Conservation (phyloP, 2,797 vertebrate genomes). For the Pterois miles region DNA sequence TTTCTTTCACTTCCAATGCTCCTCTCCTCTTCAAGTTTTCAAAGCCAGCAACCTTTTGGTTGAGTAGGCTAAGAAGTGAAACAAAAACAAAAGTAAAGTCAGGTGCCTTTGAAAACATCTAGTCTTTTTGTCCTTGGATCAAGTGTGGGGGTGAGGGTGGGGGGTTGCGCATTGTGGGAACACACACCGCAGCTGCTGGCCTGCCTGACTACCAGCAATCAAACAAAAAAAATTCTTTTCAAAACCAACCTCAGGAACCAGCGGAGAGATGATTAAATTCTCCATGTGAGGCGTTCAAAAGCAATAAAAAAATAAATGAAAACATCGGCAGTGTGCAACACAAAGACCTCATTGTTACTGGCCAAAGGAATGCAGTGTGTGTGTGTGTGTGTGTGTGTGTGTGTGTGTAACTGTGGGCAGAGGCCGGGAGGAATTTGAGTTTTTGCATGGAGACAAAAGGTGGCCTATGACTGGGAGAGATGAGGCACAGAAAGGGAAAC, state of each 20-base stretch:
- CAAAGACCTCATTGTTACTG: constrained; percentile 79
- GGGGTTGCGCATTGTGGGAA: constrained; percentile 16
- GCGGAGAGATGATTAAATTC: constrained; percentile 72
- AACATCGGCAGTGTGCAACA: constrained; percentile 69
- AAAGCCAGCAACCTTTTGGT: constrained; percentile 4
- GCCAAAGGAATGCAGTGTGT: constrained; percentile 72
- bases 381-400: constrained; percentile 52
- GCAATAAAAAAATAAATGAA: constrained; percentile 82
- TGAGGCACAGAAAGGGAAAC: constrained; percentile 54
- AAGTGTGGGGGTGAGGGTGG: constrained; percentile 12
- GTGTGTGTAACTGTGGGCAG: constrained; percentile 64
- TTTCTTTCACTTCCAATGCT: neutral
- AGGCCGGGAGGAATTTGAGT: constrained; percentile 77
- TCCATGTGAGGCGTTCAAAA: constrained; percentile 69
- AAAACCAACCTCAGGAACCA: constrained; percentile 59
- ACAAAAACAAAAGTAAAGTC: constrained; percentile 34
- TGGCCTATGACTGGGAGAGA: constrained; percentile 63
- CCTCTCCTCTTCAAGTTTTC: neutral
- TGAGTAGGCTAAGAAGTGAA: constrained; percentile 17
- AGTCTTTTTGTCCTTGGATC: constrained; percentile 47
- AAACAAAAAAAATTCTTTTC: constrained; percentile 60
- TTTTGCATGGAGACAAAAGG: constrained; percentile 80
- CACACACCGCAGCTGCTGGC: constrained; percentile 53
- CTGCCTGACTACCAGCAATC: constrained; percentile 46
- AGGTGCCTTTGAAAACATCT: constrained; percentile 41